These are phyloP conservation scores for Platycercus adscitus DNA, from an alignment of 2,113 vertebrate genomes.

Conservation along the genomic window DNA sequence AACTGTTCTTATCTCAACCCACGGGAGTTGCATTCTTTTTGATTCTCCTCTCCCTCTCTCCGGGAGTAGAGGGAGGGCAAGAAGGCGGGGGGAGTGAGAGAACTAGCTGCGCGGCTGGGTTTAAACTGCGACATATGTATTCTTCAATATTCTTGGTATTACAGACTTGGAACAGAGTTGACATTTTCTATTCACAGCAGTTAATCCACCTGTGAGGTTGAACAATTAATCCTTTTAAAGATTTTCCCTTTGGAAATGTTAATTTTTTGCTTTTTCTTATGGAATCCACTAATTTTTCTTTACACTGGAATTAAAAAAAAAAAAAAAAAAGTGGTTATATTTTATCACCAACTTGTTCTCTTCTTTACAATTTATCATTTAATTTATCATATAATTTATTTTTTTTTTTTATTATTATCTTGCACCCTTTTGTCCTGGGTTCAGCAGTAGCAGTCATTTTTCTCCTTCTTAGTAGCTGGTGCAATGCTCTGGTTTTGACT, in stretches of 20 bases:
- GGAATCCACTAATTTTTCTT: neutral
- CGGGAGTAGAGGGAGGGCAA: too few relatives aligned
- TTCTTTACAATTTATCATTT: neutral
- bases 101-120: too few relatives aligned
- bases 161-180: neutral
- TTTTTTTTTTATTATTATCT: neutral
- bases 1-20: too few relatives aligned
- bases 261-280: neutral
- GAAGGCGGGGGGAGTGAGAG: too few relatives aligned
- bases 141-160: conserved; percentile 14
- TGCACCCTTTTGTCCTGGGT: neutral
- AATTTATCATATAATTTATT: neutral
- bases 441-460: too few relatives aligned
- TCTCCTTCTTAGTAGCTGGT: too few relatives aligned
- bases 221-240: conserved; percentile 58
- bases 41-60: too few relatives aligned
- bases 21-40: too few relatives aligned
- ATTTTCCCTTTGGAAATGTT: conserved; percentile 39
- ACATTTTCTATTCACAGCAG: conserved; percentile 5
- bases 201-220: conserved; percentile 35
- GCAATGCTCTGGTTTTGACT: too few relatives aligned
- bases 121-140: neutral
- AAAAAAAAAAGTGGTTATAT: neutral
- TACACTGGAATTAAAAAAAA: neutral
- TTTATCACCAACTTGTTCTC: neutral